phyloP scores from a whole-genome alignment of 2,888 invertebrate species.

The Temnothorax unifasciatus region DNA sequence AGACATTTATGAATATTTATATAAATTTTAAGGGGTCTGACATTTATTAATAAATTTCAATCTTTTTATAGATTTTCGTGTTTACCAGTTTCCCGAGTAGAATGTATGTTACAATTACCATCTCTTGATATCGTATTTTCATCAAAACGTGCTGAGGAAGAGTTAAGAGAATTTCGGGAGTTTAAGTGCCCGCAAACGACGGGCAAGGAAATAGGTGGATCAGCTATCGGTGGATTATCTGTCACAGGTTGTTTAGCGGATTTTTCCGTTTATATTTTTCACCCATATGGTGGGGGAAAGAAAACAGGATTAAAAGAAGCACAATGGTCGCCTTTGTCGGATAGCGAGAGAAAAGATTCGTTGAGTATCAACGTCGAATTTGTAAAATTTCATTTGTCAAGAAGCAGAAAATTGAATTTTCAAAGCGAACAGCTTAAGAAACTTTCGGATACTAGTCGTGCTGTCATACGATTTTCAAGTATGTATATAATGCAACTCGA shows the following conservation, averaged over 20 bases:
- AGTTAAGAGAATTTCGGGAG: constrained; percentile 86
- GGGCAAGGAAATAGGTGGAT: constrained; percentile 86
- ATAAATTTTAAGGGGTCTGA: constrained; percentile 2
- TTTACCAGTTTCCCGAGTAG: constrained; percentile 97
- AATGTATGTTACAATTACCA: constrained; percentile 98
- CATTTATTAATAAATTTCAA: constrained; percentile 1
- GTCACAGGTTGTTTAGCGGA: constrained; percentile 98
- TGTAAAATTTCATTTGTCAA: constrained; percentile 97
- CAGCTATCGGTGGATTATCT: constrained; percentile 94
- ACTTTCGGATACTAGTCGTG: constrained; percentile 91
- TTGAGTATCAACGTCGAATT: constrained; percentile 98
- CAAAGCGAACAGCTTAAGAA: constrained; percentile 87
- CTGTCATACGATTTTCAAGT: constrained; percentile 97
- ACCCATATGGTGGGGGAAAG: constrained; percentile 97
- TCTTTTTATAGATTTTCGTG: constrained; percentile 92
- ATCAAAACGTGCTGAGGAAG: constrained; percentile 94
- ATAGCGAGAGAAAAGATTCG: constrained; percentile 97
- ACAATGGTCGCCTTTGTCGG: constrained; percentile 95
- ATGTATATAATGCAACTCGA: constrained; percentile 81
- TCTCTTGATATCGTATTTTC: constrained; percentile 99
- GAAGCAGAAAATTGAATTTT: constrained; percentile 95
- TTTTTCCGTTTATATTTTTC: constrained; percentile 99
- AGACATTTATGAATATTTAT: not conserved
- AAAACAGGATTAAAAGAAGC: constrained; percentile 93
- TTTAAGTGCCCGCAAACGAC: constrained; percentile 86